These are phyloP conservation scores for Trinorchestia longiramus DNA, from an alignment of 1,140 invertebrate genomes.

Conservation along the genomic window DNA sequence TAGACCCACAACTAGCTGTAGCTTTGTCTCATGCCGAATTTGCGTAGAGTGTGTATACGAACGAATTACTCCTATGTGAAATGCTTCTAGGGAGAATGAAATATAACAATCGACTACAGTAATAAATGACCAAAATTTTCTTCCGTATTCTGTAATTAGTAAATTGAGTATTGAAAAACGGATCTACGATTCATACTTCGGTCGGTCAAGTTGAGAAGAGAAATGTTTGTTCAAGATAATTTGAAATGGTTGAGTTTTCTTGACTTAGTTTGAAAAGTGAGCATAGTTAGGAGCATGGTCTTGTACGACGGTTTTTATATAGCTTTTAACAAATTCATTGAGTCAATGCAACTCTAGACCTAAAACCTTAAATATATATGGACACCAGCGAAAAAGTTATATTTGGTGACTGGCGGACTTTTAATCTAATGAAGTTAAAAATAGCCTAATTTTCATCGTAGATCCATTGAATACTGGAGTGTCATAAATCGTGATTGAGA, in stretches of 20 bases:
- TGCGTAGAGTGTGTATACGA: conserved; percentile 25
- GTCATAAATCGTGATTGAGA: background rate
- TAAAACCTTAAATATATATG: too few species aligned
- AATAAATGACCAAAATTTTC: background rate
- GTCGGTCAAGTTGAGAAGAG: too few species aligned
- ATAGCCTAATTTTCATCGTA: background rate
- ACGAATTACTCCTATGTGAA: background rate
- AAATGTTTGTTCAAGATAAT: too few species aligned
- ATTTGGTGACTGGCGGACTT: background rate
- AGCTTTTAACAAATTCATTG: too few species aligned
- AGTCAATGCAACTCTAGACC: too few species aligned
- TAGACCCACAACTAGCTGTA: background rate
- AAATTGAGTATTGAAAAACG: too few species aligned
- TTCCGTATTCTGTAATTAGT: background rate
- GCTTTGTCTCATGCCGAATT: conserved; percentile 25
- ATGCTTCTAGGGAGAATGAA: background rate
- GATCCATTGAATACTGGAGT: background rate
- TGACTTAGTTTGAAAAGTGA: too few species aligned
- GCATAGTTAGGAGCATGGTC: too few species aligned
- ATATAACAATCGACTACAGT: background rate
- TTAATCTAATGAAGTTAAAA: background rate
- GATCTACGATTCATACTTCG: background rate
- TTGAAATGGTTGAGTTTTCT: too few species aligned
- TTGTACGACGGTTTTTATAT: too few species aligned
- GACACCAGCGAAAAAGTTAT: background rate